These are phyloP conservation scores for Oeneis ivallda DNA, from an alignment of 2,888 invertebrate genomes.

Conservation along the genomic window DNA sequence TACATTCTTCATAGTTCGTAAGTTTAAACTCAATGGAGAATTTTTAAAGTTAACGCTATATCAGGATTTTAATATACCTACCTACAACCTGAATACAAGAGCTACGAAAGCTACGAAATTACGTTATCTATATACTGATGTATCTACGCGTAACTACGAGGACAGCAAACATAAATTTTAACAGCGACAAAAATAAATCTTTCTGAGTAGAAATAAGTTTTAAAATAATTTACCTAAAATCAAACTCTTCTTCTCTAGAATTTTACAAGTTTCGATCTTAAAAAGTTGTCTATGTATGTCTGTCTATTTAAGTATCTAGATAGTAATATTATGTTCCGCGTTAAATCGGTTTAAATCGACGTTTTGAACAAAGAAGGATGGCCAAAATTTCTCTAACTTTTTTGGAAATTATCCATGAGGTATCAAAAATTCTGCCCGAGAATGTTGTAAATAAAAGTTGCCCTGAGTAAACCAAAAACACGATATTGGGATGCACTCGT, in stretches of 20 bases:
- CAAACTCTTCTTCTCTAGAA: conserved; percentile 5
- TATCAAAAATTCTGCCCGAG: neutral
- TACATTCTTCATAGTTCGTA: no score
- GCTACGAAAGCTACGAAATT: neutral
- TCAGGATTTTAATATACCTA: neutral
- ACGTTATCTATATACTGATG: neutral
- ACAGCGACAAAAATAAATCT: conserved; percentile 19
- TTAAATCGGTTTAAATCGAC: no score
- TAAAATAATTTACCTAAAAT: conserved; percentile 20
- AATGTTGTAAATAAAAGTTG: neutral
- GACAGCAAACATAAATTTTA: conserved; percentile 10
- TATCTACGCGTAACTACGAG: neutral
- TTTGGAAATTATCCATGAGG: neutral
- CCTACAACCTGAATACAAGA: neutral
- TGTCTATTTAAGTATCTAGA: conserved; percentile 1
- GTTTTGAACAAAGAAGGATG: no score
- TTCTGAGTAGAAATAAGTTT: conserved; percentile 16
- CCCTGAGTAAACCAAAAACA: neutral
- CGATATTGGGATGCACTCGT: conserved; percentile 19
- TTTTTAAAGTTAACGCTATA: no score
- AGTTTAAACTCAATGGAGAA: no score
- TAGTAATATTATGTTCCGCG: neutral
- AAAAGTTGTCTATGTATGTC: conserved; percentile 10
- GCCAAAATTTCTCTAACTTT: neutral
- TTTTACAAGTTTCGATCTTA: conserved; percentile 9